Evolutionary conservation across 2,113 vertebrate genomes (phyloP).

Genomic region (Pomatostomus ruficeps): DNA sequence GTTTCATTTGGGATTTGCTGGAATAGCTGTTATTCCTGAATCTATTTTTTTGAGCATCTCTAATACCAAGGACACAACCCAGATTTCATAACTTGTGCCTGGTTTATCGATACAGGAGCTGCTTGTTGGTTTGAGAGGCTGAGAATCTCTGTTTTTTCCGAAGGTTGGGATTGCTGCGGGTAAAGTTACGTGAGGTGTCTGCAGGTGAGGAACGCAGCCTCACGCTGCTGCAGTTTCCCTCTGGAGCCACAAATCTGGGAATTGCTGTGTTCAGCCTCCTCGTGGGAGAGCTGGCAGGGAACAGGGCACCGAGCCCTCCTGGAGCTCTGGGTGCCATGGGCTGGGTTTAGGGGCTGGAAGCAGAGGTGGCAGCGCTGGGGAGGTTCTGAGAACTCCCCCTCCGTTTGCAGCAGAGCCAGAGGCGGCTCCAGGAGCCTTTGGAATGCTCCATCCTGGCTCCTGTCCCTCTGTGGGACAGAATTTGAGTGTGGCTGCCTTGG

Average conservation of each 20-base stretch:
- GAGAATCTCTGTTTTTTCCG: background rate
- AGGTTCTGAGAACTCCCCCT: background rate
- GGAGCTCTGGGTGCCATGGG: background rate
- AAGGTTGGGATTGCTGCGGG: background rate
- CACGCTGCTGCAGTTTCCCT: background rate
- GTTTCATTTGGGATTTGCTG: background rate
- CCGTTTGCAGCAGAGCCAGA: background rate
- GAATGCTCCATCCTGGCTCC: background rate
- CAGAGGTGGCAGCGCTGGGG: background rate
- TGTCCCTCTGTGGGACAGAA: rapidly evolving
- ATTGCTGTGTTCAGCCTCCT: background rate
- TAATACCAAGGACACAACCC: background rate
- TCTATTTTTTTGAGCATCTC: background rate
- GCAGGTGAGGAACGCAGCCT: background rate
- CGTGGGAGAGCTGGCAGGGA: background rate
- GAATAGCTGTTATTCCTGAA: background rate
- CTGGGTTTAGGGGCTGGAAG: background rate
- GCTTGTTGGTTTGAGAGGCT: background rate
- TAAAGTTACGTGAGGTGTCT: background rate
- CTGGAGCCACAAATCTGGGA: background rate
- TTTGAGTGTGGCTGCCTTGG: background rate
- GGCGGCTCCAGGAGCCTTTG: background rate
- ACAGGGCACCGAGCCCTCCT: background rate
- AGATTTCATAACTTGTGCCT: rapidly evolving
- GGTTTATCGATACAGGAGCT: rapidly evolving